A percentile compares a stretch with the other conserved stretches of the same genome.
Evolutionary conservation across 2,797 vertebrate genomes (phyloP).

Genomic region (Microctenopoma steveboyesi): DNA sequence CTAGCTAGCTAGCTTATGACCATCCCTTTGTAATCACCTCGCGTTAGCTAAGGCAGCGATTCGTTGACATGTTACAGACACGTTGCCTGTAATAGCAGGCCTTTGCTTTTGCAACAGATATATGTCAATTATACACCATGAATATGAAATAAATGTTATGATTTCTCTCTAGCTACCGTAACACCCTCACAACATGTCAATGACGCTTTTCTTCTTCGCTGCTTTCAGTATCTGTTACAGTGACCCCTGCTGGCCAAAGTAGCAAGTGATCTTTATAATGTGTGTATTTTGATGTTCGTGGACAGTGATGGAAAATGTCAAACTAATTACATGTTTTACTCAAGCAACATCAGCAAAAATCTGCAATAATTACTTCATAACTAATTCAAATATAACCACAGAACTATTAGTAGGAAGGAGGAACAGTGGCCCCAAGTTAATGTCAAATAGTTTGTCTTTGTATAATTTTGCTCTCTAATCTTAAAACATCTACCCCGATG

Average conservation of each 20-base stretch:
- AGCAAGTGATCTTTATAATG: neutral
- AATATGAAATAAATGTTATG: neutral
- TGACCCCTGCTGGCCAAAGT: conserved; percentile 40
- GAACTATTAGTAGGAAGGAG: too few species aligned
- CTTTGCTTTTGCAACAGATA: neutral
- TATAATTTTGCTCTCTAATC: neutral
- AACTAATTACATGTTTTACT: neutral
- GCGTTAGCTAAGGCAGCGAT: neutral
- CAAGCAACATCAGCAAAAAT: neutral
- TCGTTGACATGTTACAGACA: neutral
- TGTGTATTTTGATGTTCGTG: neutral
- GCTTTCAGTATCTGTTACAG: neutral
- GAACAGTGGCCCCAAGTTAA: too few species aligned
- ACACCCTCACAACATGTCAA: neutral
- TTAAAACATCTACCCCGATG: too few species aligned
- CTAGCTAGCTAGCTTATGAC: neutral
- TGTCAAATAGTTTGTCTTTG: too few species aligned
- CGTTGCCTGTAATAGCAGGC: too few species aligned
- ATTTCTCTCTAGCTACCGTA: neutral
- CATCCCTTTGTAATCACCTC: neutral
- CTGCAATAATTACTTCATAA: neutral
- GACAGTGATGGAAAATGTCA: neutral
- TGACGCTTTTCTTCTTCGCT: conserved; percentile 52
- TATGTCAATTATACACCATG: neutral
- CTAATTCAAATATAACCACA: neutral